Evolutionary conservation across 2,113 vertebrate species (phyloP).

Genomic region (Prochilodus magdalenae): DNA sequence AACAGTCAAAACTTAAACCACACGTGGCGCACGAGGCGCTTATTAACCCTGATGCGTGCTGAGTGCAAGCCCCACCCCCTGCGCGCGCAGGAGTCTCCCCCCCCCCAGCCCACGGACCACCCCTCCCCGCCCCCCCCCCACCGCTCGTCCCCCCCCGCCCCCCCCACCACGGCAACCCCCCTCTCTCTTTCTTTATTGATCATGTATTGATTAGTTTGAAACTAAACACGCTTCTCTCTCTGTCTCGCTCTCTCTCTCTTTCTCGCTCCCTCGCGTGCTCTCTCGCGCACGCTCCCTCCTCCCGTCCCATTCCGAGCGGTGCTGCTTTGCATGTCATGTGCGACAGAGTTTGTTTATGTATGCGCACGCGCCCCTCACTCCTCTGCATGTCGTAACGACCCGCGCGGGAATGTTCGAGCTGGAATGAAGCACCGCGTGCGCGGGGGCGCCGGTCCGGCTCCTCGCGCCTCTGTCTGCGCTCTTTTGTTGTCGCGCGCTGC

Average conservation of each 20-base stretch:
- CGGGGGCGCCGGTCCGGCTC: too few species aligned
- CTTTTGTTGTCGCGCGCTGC: too few species aligned
- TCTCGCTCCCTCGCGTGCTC: slow-evolving; percentile 31
- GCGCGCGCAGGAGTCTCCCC: slow-evolving; percentile 63
- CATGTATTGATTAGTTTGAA: slow-evolving; percentile 77
- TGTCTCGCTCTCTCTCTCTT: slow-evolving; percentile 37
- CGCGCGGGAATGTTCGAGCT: slow-evolving; percentile 29
- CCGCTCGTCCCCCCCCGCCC: too few species aligned
- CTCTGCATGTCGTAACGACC: slow-evolving; percentile 77
- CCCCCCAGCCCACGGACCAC: too few species aligned
- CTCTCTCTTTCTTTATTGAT: slow-evolving; percentile 27
- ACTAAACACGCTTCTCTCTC: slow-evolving; percentile 62
- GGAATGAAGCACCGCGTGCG: too few species aligned
- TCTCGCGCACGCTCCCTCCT: slow-evolving; percentile 34
- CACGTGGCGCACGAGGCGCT: slow-evolving; percentile 46
- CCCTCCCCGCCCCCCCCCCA: too few species aligned
- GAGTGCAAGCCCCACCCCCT: too few species aligned
- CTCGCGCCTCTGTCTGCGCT: too few species aligned
- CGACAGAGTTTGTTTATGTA: slow-evolving; percentile 66
- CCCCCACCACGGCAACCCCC: too few species aligned
- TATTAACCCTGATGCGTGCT: slow-evolving; percentile 69
- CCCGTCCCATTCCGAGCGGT: slow-evolving; percentile 48
- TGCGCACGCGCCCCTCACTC: slow-evolving; percentile 41
- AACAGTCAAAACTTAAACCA: not conserved
- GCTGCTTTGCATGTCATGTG: slow-evolving; percentile 64